These are phyloP conservation scores for Melanotaenia pygmaea DNA, from an alignment of 2,797 vertebrate species.

Conservation along the genomic window DNA sequence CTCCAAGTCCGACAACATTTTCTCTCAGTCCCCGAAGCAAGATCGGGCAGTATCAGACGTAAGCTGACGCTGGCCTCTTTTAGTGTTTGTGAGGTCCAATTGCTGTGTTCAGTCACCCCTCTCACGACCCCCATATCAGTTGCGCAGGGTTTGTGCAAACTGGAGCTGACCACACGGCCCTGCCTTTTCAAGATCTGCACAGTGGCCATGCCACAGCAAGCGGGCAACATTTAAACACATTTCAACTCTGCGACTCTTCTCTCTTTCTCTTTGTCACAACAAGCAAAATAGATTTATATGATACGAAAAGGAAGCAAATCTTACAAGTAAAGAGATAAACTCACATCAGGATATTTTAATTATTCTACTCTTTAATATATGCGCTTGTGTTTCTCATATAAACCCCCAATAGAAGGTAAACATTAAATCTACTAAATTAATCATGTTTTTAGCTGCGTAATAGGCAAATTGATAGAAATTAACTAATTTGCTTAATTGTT, in stretches of 20 bases:
- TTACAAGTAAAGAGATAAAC: conserved; percentile 11
- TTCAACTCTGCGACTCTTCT: conserved; percentile 64
- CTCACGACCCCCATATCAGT: conserved; percentile 72
- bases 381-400: neutral
- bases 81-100: conserved; percentile 81
- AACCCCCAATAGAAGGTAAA: neutral
- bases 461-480: neutral
- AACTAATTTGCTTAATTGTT: neutral
- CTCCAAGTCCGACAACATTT: conserved; percentile 87
- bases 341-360: conserved; percentile 1
- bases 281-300: conserved; percentile 56
- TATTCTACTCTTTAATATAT: neutral
- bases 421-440: neutral
- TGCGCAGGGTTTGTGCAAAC: conserved; percentile 77
- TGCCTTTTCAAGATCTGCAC: conserved; percentile 73
- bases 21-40: conserved; percentile 84
- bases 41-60: conserved; percentile 74
- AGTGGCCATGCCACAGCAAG: conserved; percentile 49
- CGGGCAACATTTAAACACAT: conserved; percentile 63
- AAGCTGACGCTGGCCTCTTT: conserved; percentile 67
- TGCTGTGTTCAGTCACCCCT: conserved; percentile 78
- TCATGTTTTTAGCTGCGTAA: neutral
- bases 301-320: conserved; percentile 28
- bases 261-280: conserved; percentile 61
- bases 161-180: conserved; percentile 76